These are phyloP conservation scores for Stenurella melanura DNA, from an alignment of 2,888 invertebrate species.

Conservation along the genomic window DNA sequence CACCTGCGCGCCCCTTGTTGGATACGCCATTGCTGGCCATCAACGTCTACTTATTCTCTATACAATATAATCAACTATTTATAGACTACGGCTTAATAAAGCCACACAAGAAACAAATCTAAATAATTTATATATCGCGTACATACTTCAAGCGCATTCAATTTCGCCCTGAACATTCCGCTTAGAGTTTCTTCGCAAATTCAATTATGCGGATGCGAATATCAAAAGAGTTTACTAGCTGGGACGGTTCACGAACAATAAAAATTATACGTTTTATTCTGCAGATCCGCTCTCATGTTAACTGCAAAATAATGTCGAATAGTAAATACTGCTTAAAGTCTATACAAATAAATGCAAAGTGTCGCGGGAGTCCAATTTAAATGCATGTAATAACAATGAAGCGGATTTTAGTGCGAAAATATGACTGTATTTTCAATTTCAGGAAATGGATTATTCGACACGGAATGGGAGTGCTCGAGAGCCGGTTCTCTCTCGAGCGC, in stretches of 20 bases:
- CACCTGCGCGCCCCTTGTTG: too few species aligned
- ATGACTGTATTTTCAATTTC: conserved; percentile 58
- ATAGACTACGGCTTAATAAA: neutral
- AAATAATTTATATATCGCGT: conserved; percentile 28
- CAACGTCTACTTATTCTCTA: neutral
- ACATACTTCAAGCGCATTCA: conserved; percentile 30
- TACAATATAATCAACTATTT: conserved; percentile 17
- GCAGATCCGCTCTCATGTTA: conserved; percentile 23
- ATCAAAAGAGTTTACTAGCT: conserved; percentile 27
- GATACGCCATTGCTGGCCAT: neutral
- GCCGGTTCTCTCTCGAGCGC: neutral
- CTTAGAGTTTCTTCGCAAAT: conserved; percentile 14
- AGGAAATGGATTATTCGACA: conserved; percentile 58
- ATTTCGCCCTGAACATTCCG: conserved; percentile 21
- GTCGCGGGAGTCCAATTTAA: conserved; percentile 51
- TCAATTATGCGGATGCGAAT: conserved; percentile 26
- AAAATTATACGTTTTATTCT: conserved; percentile 36
- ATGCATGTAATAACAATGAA: conserved; percentile 59
- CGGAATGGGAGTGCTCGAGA: conserved; percentile 8
- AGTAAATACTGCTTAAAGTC: conserved; percentile 34
- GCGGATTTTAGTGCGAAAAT: conserved; percentile 56
- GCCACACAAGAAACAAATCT: conserved; percentile 15
- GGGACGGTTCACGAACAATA: conserved; percentile 23
- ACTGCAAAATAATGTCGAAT: conserved; percentile 29
- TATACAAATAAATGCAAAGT: conserved; percentile 16